phyloP scores from a whole-genome alignment of 2,113 vertebrate species.

The Macaca mulatta region DNA sequence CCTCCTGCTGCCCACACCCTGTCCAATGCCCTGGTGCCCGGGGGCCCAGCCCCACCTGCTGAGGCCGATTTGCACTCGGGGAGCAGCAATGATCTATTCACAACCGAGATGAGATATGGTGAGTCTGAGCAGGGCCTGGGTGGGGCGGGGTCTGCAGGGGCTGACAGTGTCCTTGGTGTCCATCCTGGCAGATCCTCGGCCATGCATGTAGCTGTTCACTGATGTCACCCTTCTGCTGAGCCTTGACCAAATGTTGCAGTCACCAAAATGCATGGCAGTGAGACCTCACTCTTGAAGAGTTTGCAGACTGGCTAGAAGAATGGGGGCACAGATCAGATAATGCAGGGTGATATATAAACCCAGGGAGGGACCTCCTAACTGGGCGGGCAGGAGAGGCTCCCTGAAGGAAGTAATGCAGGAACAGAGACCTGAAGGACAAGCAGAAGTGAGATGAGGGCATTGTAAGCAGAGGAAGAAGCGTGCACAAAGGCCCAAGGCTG shows the following conservation, averaged over 20 bases:
- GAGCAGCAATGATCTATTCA: conserved; percentile 90
- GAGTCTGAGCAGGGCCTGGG: conserved; percentile 72
- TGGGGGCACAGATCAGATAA: neutral
- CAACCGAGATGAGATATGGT: conserved; percentile 93
- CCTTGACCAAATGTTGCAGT: conserved; percentile 22
- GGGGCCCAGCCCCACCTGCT: conserved; percentile 78
- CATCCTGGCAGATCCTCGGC: neutral
- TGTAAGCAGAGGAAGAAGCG: neutral
- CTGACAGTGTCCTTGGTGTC: neutral
- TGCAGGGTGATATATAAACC: neutral
- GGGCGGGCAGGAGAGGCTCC: neutral
- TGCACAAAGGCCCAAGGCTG: neutral
- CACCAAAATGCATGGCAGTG: neutral
- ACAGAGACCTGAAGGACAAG: neutral
- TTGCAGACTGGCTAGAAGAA: neutral
- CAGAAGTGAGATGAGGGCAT: neutral
- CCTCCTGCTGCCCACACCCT: conserved; percentile 84
- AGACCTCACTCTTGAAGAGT: neutral
- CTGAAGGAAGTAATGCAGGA: neutral
- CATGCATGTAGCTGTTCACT: neutral
- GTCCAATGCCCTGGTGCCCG: conserved; percentile 86
- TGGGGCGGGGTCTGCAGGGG: neutral
- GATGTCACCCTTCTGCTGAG: neutral
- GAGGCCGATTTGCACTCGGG: conserved; percentile 94
- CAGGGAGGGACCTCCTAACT: neutral